Base-by-base conservation (phyloP, 2,888 invertebrate species). In the Choreutis nemorana region DNA sequence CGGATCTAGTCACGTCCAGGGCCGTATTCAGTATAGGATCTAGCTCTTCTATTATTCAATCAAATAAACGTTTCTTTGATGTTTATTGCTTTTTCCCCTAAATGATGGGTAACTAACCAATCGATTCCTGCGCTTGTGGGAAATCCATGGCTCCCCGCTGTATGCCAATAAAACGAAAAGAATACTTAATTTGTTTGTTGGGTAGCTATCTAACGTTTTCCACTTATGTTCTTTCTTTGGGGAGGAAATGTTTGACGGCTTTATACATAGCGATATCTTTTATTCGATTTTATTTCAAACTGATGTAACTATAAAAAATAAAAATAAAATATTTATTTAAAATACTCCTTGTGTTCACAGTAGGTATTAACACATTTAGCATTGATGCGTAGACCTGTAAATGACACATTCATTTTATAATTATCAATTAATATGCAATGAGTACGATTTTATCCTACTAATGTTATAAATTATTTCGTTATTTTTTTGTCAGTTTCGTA, bases 1-100 rank as follows among this genome's bases (percentile, higher is more conserved):
- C 23, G 5, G 23, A n/a, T 10, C 23, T 2, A 9, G 9, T 23
- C 23, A 23, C 23, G 12, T 23, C 7, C 29, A 23, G 31, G 31
- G 42, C 20, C 41, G 43, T 41, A 43, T 47, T 48, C 48, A 48
- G 44, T 45, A 46, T 48, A 42, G 43, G 42, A 40, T 44, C 40
- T 32, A 34, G 34, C 50, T 57, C 40, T 50, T 64, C 44, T 57
- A 63, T 66, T 61, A 66, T 66, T 66, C 55, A 65, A 53, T 57
- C 44, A 53, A 60, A 59, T 52, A 55, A 55, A 53, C 56, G 49
- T 50, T 51, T 51, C 50, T 59, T 51, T 56, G 52, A 54, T 57
- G 59, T 58, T 56, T 67, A 61, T 59, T 53, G 49, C 50, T 44
- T 44, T 50, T 52, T 50, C 54, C 65, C 65, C 55, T 60, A 58